Base-by-base conservation (phyloP, 1,140 invertebrate genomes). In the Drosophila sulfurigaster region DNA sequence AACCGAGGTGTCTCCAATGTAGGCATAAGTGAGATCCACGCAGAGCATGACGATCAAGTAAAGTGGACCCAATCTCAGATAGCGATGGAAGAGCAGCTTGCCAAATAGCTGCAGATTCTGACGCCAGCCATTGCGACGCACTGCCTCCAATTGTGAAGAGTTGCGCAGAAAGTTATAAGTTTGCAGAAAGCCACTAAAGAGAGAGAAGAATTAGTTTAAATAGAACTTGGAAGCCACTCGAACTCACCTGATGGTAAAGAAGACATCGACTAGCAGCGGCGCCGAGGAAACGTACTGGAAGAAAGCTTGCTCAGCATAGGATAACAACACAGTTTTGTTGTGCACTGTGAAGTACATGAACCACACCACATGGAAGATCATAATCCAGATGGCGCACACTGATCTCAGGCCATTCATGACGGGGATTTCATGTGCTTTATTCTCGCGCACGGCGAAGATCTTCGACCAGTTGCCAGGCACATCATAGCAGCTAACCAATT, bases 1-100 rank as follows among this genome's bases (percentile, higher is more conserved):
- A 13, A 93, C 86, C 0, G 94, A 94, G 0, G 86, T 92, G 49
- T 94, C 92, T 2, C 82, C 88, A 35, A 94, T 93, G 77, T 93
- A 95, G 3, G 91, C 85, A 5, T 93, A 93, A 48, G 93, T 92
- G 5, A 95, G 66, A 81, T 94, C 93, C 4, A 93, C 77, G 4
- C 94, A 83, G 56, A 93, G 92, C 52, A 95, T 90, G 0, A 93
- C 88, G 51, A 95, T 88, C 66, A 95, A 79, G 35, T 95, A 95
- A 0, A 94, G 91, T 1, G 94, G 94, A 13, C 93, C 94, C 51
- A 95, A 70, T 65, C 83, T 58, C 8, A 93, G 43, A 46, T 92
- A 93, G 20, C 92, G 81, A 72, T 93, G 92, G 43, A 93, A 88
- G 2, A 92, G 65, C 8, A 88, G 59, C 52, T 92, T 92, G 59